phyloP scores from a whole-genome alignment of 2,113 vertebrate species.

The Lipotes vexillifer region DNA sequence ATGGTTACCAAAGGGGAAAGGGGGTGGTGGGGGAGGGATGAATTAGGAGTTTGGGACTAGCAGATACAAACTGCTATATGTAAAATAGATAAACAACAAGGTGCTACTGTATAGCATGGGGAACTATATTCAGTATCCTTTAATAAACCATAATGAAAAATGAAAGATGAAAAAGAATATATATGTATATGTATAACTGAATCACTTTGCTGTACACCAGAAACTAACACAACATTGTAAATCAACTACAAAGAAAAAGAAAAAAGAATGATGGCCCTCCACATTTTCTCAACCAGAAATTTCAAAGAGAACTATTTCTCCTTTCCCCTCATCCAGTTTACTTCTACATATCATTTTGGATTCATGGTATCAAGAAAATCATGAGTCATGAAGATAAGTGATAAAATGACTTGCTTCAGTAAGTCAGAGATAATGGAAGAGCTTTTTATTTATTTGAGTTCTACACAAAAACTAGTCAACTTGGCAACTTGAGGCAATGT shows the following conservation, averaged over 20 bases:
- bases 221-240: background rate
- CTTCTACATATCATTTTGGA: background rate
- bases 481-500: background rate
- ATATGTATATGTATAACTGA: background rate
- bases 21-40: background rate
- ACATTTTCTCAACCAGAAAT: constrained; percentile 11
- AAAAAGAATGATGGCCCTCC: background rate
- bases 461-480: background rate
- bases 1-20: background rate
- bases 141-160: background rate
- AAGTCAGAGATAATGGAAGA: background rate
- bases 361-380: background rate
- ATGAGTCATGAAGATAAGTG: background rate
- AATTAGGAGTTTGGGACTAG: background rate
- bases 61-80: background rate
- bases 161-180: background rate
- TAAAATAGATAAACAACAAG: background rate
- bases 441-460: background rate
- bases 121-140: background rate
- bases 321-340: background rate
- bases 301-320: background rate
- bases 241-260: background rate
- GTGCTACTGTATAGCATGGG: background rate
- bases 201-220: background rate
- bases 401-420: constrained; percentile 23